Percentiles rank a stretch among this genome's conserved stretches.
Conservation (phyloP, 2,888 invertebrate species). For the Diadromus collaris region DNA sequence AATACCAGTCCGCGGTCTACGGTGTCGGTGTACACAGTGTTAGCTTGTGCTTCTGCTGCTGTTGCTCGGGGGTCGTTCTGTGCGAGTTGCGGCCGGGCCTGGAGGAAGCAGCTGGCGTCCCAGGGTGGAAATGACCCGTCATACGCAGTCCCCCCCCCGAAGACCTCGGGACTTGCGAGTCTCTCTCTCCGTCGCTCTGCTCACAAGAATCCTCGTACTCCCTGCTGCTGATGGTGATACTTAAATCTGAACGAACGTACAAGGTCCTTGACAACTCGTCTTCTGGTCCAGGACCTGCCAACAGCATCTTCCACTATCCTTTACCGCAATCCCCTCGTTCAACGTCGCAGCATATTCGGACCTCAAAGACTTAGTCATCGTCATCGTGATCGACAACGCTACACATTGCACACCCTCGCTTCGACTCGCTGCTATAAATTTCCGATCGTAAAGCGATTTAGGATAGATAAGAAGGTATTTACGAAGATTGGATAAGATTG, state of each 20-base stretch:
- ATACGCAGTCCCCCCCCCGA: slow-evolving; percentile 66
- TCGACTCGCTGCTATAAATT: background rate
- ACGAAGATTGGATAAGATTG: background rate
- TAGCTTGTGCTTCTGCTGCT: slow-evolving; percentile 24
- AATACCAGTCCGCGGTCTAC: slow-evolving; percentile 31
- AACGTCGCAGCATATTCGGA: slow-evolving; percentile 7
- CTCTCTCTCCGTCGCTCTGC: slow-evolving; percentile 17
- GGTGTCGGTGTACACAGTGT: slow-evolving; percentile 43
- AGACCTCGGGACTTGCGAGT: slow-evolving; percentile 51
- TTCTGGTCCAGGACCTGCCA: slow-evolving; percentile 52
- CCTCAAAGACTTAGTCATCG: slow-evolving; percentile 21
- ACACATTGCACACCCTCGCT: background rate
- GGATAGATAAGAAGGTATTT: background rate
- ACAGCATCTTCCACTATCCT: slow-evolving; percentile 31
- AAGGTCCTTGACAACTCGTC: slow-evolving; percentile 50
- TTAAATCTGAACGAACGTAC: slow-evolving; percentile 49
- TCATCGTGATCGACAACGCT: slow-evolving; percentile 1
- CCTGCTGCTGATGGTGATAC: slow-evolving; percentile 41
- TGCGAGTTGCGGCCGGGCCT: slow-evolving; percentile 61
- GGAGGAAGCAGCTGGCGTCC: slow-evolving; percentile 67
- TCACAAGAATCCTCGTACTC: slow-evolving; percentile 33
- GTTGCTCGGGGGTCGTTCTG: slow-evolving; percentile 55
- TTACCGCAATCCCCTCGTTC: background rate
- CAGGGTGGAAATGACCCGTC: slow-evolving; percentile 73
- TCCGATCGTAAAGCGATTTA: background rate